Evolutionary conservation across 1,140 invertebrate species (phyloP).

Genomic region (Mizuhopecten yessoensis): DNA sequence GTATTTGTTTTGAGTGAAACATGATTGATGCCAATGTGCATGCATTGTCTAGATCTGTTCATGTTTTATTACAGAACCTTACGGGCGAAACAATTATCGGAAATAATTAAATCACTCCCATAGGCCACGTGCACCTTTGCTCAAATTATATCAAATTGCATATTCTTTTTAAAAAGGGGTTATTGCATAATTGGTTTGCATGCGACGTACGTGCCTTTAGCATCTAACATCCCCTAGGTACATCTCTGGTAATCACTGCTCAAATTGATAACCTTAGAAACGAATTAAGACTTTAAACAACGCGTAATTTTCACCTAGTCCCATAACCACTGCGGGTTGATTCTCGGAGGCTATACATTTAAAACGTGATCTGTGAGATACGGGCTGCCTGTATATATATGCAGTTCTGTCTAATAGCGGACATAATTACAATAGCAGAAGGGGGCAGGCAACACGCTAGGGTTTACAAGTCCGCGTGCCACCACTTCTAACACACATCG

Average conservation of each 20-base stretch:
- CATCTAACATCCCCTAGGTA: not conserved
- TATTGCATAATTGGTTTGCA: conserved; percentile 23
- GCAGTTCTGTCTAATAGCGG: not conserved
- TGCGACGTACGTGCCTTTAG: not conserved
- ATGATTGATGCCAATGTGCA: not conserved
- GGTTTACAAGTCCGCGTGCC: not conserved
- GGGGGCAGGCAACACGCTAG: not conserved
- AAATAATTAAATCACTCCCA: not conserved
- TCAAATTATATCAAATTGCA: not conserved
- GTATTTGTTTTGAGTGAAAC: not conserved
- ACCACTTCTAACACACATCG: too few relatives aligned
- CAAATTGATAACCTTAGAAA: conserved; percentile 13
- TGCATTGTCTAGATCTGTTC: not conserved
- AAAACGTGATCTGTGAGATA: not conserved
- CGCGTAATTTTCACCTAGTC: conserved; percentile 21
- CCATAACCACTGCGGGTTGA: conserved; percentile 1
- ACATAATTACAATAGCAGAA: not conserved
- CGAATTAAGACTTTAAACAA: conserved; percentile 3
- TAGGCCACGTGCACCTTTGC: not conserved
- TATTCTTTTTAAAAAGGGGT: not conserved
- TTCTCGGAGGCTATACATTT: not conserved
- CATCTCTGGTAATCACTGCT: not conserved
- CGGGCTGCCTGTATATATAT: not conserved
- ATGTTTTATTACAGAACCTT: not conserved
- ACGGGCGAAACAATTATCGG: not conserved